Evolutionary conservation across 2,113 vertebrate genomes (phyloP).

Genomic region (Chloroceryle aenea): DNA sequence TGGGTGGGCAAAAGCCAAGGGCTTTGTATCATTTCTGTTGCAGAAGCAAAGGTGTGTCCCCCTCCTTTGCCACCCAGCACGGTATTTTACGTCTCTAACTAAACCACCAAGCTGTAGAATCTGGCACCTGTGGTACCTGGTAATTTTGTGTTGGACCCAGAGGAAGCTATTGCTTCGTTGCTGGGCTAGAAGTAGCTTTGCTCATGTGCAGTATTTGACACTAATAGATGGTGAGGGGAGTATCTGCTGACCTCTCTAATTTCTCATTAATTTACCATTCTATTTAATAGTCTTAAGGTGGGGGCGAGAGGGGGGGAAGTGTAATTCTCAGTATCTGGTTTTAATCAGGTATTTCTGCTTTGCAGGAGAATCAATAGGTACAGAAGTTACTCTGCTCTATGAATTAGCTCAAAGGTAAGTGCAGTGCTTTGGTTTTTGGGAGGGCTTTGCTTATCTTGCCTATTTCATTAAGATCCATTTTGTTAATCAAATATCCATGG

Average conservation of each 20-base stretch:
- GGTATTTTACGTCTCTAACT: neutral
- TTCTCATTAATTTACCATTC: neutral
- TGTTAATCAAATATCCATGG: neutral
- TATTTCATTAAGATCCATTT: neutral
- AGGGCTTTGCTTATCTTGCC: neutral
- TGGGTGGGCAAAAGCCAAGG: neutral
- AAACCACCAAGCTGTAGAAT: neutral
- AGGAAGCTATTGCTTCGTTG: neutral
- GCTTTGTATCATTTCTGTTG: neutral
- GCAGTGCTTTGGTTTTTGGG: neutral
- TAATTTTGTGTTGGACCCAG: neutral
- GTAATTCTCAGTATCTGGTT: neutral
- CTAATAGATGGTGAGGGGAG: neutral
- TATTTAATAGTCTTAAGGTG: neutral
- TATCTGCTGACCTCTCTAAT: constrained; percentile 12
- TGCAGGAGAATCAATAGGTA: constrained; percentile 78
- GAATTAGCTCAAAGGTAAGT: constrained; percentile 82
- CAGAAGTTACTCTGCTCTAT: constrained; percentile 71
- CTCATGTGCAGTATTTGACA: neutral
- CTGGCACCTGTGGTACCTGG: neutral
- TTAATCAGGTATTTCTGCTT: constrained; percentile 58
- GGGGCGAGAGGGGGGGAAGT: neutral
- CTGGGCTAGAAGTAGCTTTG: neutral
- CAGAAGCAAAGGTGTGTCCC: neutral
- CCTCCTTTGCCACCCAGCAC: neutral